phyloP scores from a whole-genome alignment of 2,113 vertebrate genomes.

The Pimephales promelas region DNA sequence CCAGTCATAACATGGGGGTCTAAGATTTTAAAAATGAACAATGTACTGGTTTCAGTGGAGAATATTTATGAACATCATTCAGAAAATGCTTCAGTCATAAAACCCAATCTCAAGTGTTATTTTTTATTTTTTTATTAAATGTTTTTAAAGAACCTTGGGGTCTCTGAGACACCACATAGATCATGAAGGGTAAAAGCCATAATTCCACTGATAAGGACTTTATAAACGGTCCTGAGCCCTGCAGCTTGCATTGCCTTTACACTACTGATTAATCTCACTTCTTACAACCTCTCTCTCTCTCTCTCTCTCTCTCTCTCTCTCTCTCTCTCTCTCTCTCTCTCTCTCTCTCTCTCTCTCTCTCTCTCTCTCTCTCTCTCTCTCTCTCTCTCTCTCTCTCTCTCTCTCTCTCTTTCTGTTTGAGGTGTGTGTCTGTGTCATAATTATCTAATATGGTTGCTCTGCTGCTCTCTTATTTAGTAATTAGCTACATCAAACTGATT shows the following conservation, averaged over 20 bases:
- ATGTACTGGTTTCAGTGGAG: not conserved
- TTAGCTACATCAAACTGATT: slow-evolving; percentile 93
- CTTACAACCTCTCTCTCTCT: not conserved
- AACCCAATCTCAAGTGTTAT: not conserved
- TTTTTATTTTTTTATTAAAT: not conserved
- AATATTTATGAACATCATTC: no score
- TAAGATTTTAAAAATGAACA: not conserved
- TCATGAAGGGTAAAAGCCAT: slow-evolving; percentile 1
- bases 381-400: slow-evolving; percentile 16
- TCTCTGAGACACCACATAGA: not conserved
- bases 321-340: no score
- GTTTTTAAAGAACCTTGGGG: not conserved
- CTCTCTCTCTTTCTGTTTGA: slow-evolving; percentile 66
- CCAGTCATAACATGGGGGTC: not conserved
- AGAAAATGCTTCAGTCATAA: not conserved
- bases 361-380: not conserved
- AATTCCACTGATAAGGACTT: slow-evolving; percentile 56
- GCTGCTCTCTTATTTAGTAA: slow-evolving; percentile 94
- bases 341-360: not conserved
- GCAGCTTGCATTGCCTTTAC: slow-evolving; percentile 57
- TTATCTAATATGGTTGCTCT: slow-evolving; percentile 85
- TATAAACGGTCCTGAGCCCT: slow-evolving; percentile 40
- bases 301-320: no score
- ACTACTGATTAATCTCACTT: slow-evolving; percentile 65
- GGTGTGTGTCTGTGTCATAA: slow-evolving; percentile 87